Percentiles rank a stretch among this genome's conserved stretches.
Evolutionary conservation across 1,140 invertebrate genomes (phyloP).

Genomic region (Musca vetustissima): DNA sequence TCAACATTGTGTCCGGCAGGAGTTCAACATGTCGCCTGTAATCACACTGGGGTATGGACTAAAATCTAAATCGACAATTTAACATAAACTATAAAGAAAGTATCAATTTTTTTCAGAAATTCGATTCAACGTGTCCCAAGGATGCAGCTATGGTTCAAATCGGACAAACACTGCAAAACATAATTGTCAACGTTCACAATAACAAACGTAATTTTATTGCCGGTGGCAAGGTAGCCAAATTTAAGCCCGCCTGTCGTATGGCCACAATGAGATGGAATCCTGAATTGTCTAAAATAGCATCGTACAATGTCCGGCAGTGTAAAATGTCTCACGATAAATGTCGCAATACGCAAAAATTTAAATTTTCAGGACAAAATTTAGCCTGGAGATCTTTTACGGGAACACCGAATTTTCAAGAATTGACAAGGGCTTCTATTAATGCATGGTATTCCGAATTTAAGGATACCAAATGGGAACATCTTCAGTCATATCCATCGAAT

Average conservation of each 20-base stretch:
- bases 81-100: no score
- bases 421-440: background rate
- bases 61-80: no score
- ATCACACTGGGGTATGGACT: background rate
- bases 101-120: no score
- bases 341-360: constrained; percentile 20
- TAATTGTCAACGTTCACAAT: constrained; percentile 18
- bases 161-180: no score
- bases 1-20: background rate
- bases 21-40: background rate
- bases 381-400: background rate
- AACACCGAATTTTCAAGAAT: background rate
- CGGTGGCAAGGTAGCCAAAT: constrained; percentile 12
- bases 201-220: constrained; percentile 27
- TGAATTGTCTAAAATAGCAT: constrained; percentile 28
- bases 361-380: constrained; percentile 30
- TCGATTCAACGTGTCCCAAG: no score
- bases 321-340: constrained; percentile 29
- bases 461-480: background rate
- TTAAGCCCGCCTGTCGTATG: constrained; percentile 23
- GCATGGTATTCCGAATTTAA: constrained; percentile 29
- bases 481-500: constrained; percentile 12
- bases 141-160: no score
- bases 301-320: constrained; percentile 28
- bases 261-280: constrained; percentile 30